A percentile compares a stretch with the other conserved stretches of the same genome.
phyloP scores from a whole-genome alignment of 2,113 vertebrate genomes.

The Carettochelys insculpta region DNA sequence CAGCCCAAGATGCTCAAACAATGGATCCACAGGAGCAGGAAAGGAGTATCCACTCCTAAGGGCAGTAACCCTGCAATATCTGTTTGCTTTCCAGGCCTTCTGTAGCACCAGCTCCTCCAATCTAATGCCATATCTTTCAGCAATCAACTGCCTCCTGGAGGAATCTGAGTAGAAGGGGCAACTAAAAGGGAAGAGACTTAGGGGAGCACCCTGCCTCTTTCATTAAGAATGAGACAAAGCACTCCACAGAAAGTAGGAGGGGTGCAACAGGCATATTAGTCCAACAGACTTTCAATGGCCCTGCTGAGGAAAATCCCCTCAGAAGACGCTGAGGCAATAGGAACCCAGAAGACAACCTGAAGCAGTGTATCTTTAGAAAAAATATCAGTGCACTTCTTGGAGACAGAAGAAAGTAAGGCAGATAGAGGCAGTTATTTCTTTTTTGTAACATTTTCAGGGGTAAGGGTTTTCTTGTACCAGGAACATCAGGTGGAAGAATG shows the following conservation, averaged over 20 bases:
- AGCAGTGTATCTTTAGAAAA: not conserved
- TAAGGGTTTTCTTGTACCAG: conserved; percentile 15
- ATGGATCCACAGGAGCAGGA: not conserved
- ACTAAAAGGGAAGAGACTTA: conserved; percentile 18
- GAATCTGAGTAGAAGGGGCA: conserved; percentile 2
- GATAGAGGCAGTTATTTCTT: conserved; percentile 43
- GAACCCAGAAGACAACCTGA: not conserved
- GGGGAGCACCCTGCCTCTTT: not conserved
- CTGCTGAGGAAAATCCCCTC: not conserved
- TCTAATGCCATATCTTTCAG: conserved; percentile 24
- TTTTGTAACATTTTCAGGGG: conserved; percentile 61
- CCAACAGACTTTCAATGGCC: not conserved
- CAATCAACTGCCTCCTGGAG: not conserved
- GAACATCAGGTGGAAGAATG: not conserved
- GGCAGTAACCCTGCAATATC: conserved; percentile 3
- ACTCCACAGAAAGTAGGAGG: not conserved
- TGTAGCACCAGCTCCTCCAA: conserved; percentile 42
- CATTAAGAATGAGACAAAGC: not conserved
- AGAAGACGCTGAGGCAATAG: not conserved
- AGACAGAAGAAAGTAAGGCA: not conserved
- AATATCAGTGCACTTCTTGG: not conserved
- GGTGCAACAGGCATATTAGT: not conserved
- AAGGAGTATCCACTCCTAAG: conserved; percentile 33
- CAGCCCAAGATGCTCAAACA: not conserved
- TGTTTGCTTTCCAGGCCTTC: conserved; percentile 2